Evolutionary conservation across 2,113 vertebrate genomes (phyloP).

Genomic region (Tor tambroides): DNA sequence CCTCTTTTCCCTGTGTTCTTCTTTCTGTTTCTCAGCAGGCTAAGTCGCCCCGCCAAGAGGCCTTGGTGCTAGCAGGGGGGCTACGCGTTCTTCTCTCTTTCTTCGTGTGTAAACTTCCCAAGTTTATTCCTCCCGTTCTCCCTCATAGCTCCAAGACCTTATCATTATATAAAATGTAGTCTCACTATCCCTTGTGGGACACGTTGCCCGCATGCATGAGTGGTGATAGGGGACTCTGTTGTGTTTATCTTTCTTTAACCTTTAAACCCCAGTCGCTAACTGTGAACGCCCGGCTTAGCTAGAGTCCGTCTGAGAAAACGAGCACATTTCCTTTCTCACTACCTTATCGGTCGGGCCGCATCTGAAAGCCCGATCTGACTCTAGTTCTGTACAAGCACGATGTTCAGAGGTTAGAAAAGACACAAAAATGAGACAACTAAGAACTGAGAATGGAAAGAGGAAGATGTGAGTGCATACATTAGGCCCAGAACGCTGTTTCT

Average conservation of each 20-base stretch:
- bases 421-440: background rate
- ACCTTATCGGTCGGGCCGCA: constrained; percentile 63
- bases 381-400: background rate
- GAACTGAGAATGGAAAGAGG: constrained; percentile 24
- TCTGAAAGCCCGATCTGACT: constrained; percentile 37
- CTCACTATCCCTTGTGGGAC: background rate
- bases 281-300: constrained; percentile 56
- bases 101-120: constrained; percentile 14
- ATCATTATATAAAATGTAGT: constrained; percentile 4
- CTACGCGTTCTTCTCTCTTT: constrained; percentile 6
- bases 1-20: too few species aligned
- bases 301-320: constrained; percentile 61
- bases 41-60: background rate
- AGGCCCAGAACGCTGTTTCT: constrained; percentile 37
- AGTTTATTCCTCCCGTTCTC: background rate
- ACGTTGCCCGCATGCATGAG: background rate
- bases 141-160: background rate
- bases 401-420: background rate
- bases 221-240: constrained; percentile 33
- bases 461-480: constrained; percentile 16
- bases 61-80: background rate
- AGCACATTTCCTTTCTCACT: constrained; percentile 70
- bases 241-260: constrained; percentile 62
- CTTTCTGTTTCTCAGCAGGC: constrained; percentile 31
- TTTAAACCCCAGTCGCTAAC: constrained; percentile 51